Evolutionary conservation across 2,797 vertebrate species (phyloP), one percentile per base, ranked within the genome.

Genomic region (Lepilemur septentrionalis): DNA sequence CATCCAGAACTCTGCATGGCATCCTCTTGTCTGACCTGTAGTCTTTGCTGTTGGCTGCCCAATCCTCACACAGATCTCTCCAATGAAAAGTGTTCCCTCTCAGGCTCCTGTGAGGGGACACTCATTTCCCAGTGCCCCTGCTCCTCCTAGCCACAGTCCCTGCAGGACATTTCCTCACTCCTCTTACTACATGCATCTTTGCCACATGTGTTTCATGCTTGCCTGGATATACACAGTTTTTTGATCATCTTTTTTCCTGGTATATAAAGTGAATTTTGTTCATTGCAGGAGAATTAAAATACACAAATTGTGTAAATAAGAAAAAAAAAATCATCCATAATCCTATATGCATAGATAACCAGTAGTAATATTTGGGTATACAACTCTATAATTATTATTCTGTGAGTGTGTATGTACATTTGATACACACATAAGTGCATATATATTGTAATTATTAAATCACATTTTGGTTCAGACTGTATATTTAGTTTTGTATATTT

Each of bases 401-500:
- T 91, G 18, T 96, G n/a, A 89, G 13, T 30, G 38, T 59, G 1
- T 55, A 59, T 61, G 28, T 75, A 22, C 82, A 18, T 82, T 55
- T 89, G 67, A 79, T 15, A 30, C 1, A 59, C 4, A 38, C 2
- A 43, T 32, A 75, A 9, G 22, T 15, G 46, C 25, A 32, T 50
- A 94, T 14, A 41, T n/a, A 61, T 11, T 13, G 30, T 48, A 59
- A 87, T 48, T 59, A 78, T 46, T 89, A 48, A 89, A 52, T 91
- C 35, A 35, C 23, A 61, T 76, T 94, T 93, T 69, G 38, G 11
- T 70, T 89, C 32, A 23, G 25, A 90, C 5, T 63, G 30, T 41
- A 38, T 35, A 73, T 38, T 93, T 75, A 52, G 61, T 91, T 87
- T 91, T 69, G 14, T n/a, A 38, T 94, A 17, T 89, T 92, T 95